phyloP scores from a whole-genome alignment of 2,888 invertebrate genomes.

The Drosophila mimica region DNA sequence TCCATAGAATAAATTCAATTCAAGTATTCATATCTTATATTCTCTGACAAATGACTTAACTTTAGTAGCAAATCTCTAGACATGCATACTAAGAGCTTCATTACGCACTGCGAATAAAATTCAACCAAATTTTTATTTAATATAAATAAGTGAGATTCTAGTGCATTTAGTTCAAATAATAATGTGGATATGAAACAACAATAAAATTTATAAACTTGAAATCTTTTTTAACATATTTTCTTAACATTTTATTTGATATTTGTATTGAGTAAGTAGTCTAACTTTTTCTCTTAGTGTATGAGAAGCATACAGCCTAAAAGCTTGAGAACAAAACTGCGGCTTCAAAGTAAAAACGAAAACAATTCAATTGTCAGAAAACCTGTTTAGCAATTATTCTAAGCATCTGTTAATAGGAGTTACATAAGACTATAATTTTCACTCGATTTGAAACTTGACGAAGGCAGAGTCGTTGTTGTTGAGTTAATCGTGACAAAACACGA shows the following conservation, averaged over 20 bases:
- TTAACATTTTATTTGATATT: neutral
- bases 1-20: neutral
- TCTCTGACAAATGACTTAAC: neutral
- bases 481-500: neutral
- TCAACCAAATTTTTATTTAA: neutral
- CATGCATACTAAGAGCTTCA: neutral
- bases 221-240: neutral
- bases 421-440: neutral
- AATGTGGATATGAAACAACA: neutral
- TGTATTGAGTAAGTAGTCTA: too few relatives aligned
- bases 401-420: neutral
- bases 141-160: neutral
- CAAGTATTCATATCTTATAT: neutral
- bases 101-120: slow-evolving; percentile 1
- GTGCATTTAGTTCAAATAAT: neutral
- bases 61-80: neutral
- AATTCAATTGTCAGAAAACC: slow-evolving; percentile 39
- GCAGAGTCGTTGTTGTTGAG: slow-evolving; percentile 13
- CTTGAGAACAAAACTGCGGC: slow-evolving; percentile 12
- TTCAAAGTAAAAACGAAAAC: slow-evolving; percentile 8
- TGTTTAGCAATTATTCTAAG: slow-evolving; percentile 26
- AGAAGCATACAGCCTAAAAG: neutral
- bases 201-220: neutral
- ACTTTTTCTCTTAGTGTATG: slow-evolving; percentile 22
- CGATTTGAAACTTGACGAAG: neutral